Conservation (phyloP, 2,888 invertebrate genomes). For the Theodoxus fluviatilis region DNA sequence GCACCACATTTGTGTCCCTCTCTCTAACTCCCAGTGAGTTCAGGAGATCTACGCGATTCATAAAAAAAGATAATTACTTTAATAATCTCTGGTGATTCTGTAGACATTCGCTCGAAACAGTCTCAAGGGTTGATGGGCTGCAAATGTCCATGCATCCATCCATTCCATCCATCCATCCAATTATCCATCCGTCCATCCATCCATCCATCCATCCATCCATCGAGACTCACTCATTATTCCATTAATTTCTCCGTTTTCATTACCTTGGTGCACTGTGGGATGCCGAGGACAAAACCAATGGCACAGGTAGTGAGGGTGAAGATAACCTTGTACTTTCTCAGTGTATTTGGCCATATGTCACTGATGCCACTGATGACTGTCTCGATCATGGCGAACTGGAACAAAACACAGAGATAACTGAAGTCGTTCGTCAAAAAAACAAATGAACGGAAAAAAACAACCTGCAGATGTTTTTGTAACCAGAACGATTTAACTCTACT, state of each 20-base stretch:
- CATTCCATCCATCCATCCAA: no score
- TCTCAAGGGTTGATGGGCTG: no score
- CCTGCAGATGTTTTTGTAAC: no score
- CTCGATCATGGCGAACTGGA: constrained; percentile 61
- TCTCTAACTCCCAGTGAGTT: no score
- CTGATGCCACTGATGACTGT: constrained; percentile 56
- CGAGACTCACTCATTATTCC: not conserved
- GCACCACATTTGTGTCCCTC: no score
- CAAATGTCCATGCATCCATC: no score
- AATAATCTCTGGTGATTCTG: no score
- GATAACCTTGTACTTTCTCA: constrained; percentile 46
- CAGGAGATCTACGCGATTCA: no score
- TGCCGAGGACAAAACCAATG: constrained; percentile 54
- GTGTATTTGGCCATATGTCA: constrained; percentile 51
- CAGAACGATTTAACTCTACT: no score
- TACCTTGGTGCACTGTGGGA: constrained; percentile 59
- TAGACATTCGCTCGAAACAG: no score
- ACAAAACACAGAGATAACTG: constrained; percentile 22
- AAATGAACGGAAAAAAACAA: no score
- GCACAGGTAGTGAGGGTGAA: constrained; percentile 52
- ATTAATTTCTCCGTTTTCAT: constrained; percentile 5
- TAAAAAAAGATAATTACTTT: no score
- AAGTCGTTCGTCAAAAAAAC: not conserved
- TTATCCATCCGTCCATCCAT: not conserved
- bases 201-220: not conserved